Evolutionary conservation across 2,113 vertebrate genomes (phyloP), one percentile per base, ranked within the genome.

Genomic region (Epinephelus cyanopodus): DNA sequence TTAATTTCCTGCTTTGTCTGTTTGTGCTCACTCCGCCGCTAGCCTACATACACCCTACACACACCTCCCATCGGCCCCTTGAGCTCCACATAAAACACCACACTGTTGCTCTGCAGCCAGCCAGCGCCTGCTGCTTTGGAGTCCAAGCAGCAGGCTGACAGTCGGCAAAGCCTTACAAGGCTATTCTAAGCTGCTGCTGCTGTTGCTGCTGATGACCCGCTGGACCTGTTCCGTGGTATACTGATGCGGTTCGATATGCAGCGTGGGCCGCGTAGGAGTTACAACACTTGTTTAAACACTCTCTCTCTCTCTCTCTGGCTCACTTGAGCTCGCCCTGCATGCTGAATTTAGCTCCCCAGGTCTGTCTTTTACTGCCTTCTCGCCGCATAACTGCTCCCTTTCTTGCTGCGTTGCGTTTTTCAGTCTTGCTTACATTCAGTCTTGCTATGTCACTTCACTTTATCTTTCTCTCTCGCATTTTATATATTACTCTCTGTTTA

Each of bases 211-310:
- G 89, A 83, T 92, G 93, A 94, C 93, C 93, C 61, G 81, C 83
- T 82, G 74, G 93, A 93, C 91, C 91, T 80, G 79, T 81, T 80
- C 77, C 66, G 29, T 77, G 84, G 79, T 89, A 74, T 79, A 84
- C 90, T 90, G 88, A 87, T 89, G 89, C 57, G 52, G 91, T 87
- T 92, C 91, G 86, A 93, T 92, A 87, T 85, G 88, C 85, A 83
- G 90, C 88, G 92, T 92, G 88, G 91, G 90, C 89, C 17, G 90
- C 54, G 92, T 91, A 90, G 91, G 91, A 90, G 87, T 92, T 91
- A 90, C 83, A 90, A 88, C 87, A 91, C 84, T 91, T 86, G 86
- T 92, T 93, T 91, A 87, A 89, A 91, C 79, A 85, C 82, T 86
- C 85, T 66, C 85, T 89, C 81, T 89, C 81, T 89, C 79, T 89